Evolutionary conservation across 2,113 vertebrate genomes (phyloP).

Genomic region (human (Homo sapiens)): DNA sequence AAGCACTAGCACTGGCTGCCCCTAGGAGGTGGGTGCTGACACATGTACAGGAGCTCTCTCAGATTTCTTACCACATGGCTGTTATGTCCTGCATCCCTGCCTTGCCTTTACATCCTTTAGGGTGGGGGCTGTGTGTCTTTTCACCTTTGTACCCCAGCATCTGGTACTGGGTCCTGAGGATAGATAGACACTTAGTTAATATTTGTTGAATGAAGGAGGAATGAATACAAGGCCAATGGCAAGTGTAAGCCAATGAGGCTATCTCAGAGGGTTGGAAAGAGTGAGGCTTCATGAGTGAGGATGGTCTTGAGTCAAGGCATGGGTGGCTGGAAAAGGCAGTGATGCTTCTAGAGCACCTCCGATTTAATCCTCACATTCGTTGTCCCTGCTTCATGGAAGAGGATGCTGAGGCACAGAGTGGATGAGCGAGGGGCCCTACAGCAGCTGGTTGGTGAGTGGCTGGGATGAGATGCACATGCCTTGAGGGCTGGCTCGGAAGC

Average conservation of each 20-base stretch:
- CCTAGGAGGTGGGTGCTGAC: neutral
- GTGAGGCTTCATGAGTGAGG: neutral
- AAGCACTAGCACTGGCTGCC: too few relatives aligned
- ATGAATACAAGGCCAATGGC: neutral
- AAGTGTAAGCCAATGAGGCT: rapidly evolving
- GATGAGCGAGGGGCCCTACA: rapidly evolving
- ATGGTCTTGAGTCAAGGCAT: neutral
- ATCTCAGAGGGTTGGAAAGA: neutral
- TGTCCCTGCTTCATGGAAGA: neutral
- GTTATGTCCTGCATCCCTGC: neutral
- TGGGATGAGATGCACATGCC: neutral
- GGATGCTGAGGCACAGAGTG: neutral
- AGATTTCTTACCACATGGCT: rapidly evolving
- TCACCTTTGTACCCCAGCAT: rapidly evolving
- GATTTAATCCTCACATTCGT: neutral
- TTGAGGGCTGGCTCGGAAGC: rapidly evolving
- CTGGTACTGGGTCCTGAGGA: neutral
- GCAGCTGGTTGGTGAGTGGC: rapidly evolving
- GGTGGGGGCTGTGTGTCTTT: neutral
- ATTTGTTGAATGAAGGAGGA: neutral
- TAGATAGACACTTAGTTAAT: neutral
- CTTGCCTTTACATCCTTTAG: too few relatives aligned
- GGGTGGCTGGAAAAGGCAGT: neutral
- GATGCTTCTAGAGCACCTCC: neutral
- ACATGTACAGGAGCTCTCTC: too few relatives aligned